Conservation (phyloP, 2,113 vertebrate species). For the Pantherophis guttatus region DNA sequence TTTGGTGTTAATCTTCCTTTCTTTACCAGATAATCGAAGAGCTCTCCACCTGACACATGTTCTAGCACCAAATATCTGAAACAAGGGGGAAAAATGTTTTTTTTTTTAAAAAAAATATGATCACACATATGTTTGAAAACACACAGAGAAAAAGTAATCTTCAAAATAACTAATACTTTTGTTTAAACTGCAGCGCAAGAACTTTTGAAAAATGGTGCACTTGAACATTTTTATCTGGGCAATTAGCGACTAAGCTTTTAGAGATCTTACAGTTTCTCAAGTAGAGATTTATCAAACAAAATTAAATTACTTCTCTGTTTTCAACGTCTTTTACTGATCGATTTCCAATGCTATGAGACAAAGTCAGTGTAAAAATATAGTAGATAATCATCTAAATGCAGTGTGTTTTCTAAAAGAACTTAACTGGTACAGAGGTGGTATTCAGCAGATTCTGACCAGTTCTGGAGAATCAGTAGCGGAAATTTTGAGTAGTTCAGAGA, state of each 20-base stretch:
- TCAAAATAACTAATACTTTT: not conserved
- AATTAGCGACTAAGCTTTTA: not conserved
- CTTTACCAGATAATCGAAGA: slow-evolving; percentile 98
- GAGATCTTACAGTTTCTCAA: slow-evolving; percentile 8
- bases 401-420: not conserved
- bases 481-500: too few species aligned
- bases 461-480: too few species aligned
- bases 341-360: not conserved
- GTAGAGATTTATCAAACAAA: not conserved
- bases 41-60: slow-evolving; percentile 96
- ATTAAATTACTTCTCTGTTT: slow-evolving; percentile 5
- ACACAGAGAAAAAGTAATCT: not conserved
- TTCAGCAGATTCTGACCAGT: too few species aligned
- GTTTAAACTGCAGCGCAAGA: not conserved
- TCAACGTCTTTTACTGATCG: not conserved
- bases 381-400: not conserved
- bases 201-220: not conserved
- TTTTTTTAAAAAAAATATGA: accelerated
- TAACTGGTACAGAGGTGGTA: too few species aligned
- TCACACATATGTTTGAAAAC: not conserved
- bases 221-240: slow-evolving; percentile 15
- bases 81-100: slow-evolving; percentile 31
- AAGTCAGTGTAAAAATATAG: slow-evolving; percentile 10
- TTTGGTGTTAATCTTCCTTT: slow-evolving; percentile 97
- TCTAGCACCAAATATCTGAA: slow-evolving; percentile 96